Conservation (phyloP, 2,888 invertebrate genomes). For the Petrolisthes cinctipes region DNA sequence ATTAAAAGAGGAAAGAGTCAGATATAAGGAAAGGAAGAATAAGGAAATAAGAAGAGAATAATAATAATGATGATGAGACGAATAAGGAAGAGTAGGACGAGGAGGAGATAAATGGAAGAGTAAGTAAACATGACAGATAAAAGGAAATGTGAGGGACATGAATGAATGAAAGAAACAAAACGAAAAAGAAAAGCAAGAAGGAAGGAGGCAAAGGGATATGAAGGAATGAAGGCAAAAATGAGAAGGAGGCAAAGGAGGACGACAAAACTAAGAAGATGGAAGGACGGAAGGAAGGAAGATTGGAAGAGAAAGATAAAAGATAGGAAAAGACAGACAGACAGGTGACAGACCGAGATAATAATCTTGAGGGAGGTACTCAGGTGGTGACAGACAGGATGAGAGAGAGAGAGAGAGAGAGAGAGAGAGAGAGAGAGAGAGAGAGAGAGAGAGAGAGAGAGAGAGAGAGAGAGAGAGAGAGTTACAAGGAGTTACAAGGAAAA, state of each 20-base stretch:
- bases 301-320: neutral
- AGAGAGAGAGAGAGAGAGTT: slow-evolving; percentile 18
- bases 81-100: too few relatives aligned
- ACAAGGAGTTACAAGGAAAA: too few relatives aligned
- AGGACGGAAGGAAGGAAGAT: neutral
- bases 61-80: too few relatives aligned
- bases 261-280: neutral
- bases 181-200: neutral
- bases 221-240: neutral
- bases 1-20: too few relatives aligned
- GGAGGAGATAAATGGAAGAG: neutral
- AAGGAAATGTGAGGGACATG: neutral
- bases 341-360: too few relatives aligned
- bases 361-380: too few relatives aligned
- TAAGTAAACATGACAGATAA: neutral
- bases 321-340: neutral
- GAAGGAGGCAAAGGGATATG: neutral
- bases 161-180: neutral
- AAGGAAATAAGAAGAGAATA: too few relatives aligned
- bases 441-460: slow-evolving; percentile 30
- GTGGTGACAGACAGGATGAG: too few relatives aligned
- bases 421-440: neutral
- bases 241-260: neutral
- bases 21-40: too few relatives aligned
- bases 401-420: neutral